Evolutionary conservation across 2,113 vertebrate species (phyloP), one percentile per base, ranked within the genome.

Genomic region (Esox niger): DNA sequence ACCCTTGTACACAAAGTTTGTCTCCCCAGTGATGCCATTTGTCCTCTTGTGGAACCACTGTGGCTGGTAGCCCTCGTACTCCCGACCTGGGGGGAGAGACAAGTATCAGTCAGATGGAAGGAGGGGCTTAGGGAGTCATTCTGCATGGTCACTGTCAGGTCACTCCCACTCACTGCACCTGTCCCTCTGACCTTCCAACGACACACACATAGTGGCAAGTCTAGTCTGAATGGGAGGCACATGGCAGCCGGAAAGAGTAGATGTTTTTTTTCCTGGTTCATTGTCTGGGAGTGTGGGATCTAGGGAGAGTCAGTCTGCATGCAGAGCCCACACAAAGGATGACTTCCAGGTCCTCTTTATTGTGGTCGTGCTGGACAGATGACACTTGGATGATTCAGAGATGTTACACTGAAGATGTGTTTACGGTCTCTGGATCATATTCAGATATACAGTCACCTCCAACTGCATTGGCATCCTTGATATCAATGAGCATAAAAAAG

Each of bases 31-130:
- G 72, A 93, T 1, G 0, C 94, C 88, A 66, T 98, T 91, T 68
- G 89, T 91, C 86, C 90, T 94, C 88, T 94, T 92, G 81, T 98
- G 94, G 43, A 99, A 99, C 97, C 97, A 99, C 84, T 95, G 78
- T 0, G 97, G 97, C 79, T 78, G 81, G 84, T 98, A 95, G 25
- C 84, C 85, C 52, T 96, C 95, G 0, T 90, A 92, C 77, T 96
- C 95, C 75, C 84, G 91, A 57, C 96, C 97, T 98, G 91, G 0
- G 2, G 33, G 15, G 64, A 30, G 65, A 32, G 38, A 64, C 29
- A 56, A 27, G 27, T 17, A 29, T 32, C 29, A 29, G 6, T 30
- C 29, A 59, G 15, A 32, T 13, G 31, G 57, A 29, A n/a, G n/a
- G n/a, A n/a, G n/a, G 46, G 3, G 62, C 38, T 61, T 33, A 30